Evolutionary conservation across 1,140 invertebrate species (phyloP), one percentile per base, ranked within the genome.

Genomic region (Diuraphis noxia): DNA sequence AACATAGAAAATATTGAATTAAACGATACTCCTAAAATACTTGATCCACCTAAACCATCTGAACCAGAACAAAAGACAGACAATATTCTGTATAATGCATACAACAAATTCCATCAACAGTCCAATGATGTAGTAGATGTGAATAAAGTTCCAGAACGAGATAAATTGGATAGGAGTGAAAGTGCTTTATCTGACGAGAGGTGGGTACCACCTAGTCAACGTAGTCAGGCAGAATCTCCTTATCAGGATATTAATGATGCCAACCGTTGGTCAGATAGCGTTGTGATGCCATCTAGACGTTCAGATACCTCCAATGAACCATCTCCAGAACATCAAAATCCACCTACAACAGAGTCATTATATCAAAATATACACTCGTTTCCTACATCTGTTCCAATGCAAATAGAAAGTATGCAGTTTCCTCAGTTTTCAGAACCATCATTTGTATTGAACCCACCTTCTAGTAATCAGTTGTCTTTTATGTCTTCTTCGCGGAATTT

Each of bases 211-310:
- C 95, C 95, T 7, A 95, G 95, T 92, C 94, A 94, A 63, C 87
- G 94, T 92, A 92, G 95, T 82, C 89, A 81, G 10, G 63, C 72
- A 91, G 89, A 91, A 25, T 96, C 96, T 19, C 96, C 96, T 5
- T 96, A 96, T 92, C 95, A 95, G 63, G 95, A 96, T 92, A 93
- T 95, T 2, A 94, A 95, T 41, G 95, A 94, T n/a, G 90, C 77
- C 10, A 92, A 96, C 23, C 96, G 96, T 93, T 96, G 96, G 96
- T 95, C 96, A 10, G 96, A 97, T 92, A 96, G 95, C 92, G 96
- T 96, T 93, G 94, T 97, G 63, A 94, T 96, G 92, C 96, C 96
- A 56, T 93, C 93, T 34, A 92, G 93, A 52, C 92, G 93, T 82
- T 92, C 92, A 25, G 92, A 92, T 72, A 93, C 93, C 63, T 92